Evolutionary conservation across 2,113 vertebrate genomes (phyloP), one percentile per base, ranked within the genome.

Genomic region (Lepus timidus): DNA sequence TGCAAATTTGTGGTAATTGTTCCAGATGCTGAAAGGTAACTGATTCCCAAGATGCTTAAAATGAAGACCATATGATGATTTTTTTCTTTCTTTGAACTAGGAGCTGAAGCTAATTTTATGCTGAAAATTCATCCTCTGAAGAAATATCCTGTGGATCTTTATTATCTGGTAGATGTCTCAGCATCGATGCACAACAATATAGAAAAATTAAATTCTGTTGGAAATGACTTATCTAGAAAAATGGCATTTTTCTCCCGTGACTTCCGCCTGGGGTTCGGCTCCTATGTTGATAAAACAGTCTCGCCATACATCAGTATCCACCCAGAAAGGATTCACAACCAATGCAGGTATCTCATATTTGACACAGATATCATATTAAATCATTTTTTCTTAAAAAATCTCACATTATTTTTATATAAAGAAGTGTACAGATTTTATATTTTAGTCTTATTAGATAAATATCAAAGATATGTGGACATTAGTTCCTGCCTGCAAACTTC

Each of bases 251-350:
- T 99, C 98, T 99, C 99, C 91, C 98, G 98, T 68, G 99, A 99
- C 98, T 99, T 99, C 96, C 98, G 98, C 97, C 98, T 99, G 94
- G 99, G 99, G 84, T 99, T 99, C 95, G 99, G 99, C 95, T 99
- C 99, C 0, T 99, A 99, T 55, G 99, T 99, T 96, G 99, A 99
- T 98, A 99, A 99, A 96, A 99, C 99, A 1, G 99, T 99, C 31
- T 99, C 99, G 27, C 99, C 99, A 1, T 99, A 99, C 96, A 99
- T 99, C 94, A 99, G 99, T 75, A 99, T 99, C 90, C 99, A 99
- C 94, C 99, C 99, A 58, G 99, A 99, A 1, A 99, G 99, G 98
- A 99, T 99, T 95, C 98, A 98, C 96, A 99, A 99, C 96, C 99
- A 99, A 65, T 99, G 99, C 99, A 99, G 99, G 99, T 99, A 97